Evolutionary conservation across 2,888 invertebrate species (phyloP).

Genomic region (Trimorus sp.): DNA sequence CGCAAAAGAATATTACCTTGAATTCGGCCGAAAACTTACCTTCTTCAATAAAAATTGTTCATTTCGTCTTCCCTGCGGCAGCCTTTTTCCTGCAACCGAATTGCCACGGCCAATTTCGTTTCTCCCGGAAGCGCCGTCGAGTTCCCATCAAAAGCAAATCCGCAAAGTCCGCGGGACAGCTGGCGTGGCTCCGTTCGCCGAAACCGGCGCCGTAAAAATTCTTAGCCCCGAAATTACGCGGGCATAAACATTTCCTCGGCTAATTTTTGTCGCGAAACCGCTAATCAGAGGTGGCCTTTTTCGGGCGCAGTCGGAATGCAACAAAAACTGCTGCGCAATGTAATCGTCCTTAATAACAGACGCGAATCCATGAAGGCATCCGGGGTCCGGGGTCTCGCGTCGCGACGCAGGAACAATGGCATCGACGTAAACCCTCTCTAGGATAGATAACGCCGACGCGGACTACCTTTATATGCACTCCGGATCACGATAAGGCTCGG

Average conservation of each 20-base stretch:
- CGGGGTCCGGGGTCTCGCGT: constrained; percentile 58
- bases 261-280: constrained; percentile 17
- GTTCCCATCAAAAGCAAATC: no score
- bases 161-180: no score
- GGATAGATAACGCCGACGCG: constrained; percentile 61
- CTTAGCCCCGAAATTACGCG: no score
- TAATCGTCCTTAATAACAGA: constrained; percentile 67
- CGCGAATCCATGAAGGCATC: constrained; percentile 55
- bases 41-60: no score
- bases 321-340: constrained; percentile 48
- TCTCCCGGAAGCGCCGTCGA: no score
- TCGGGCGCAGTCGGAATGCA: constrained; percentile 23
- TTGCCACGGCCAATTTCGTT: no score
- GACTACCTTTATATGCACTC: constrained; percentile 59
- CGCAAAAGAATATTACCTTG: no score
- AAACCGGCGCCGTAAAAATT: no score
- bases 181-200: no score
- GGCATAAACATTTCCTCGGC: background rate
- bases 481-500: constrained; percentile 43
- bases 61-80: no score
- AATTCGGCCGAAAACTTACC: no score
- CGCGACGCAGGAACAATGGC: constrained; percentile 56
- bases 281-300: constrained; percentile 41
- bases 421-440: constrained; percentile 56
- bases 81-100: no score